These are phyloP conservation scores for Ia io DNA, from an alignment of 2,113 vertebrate species.

Conservation along the genomic window DNA sequence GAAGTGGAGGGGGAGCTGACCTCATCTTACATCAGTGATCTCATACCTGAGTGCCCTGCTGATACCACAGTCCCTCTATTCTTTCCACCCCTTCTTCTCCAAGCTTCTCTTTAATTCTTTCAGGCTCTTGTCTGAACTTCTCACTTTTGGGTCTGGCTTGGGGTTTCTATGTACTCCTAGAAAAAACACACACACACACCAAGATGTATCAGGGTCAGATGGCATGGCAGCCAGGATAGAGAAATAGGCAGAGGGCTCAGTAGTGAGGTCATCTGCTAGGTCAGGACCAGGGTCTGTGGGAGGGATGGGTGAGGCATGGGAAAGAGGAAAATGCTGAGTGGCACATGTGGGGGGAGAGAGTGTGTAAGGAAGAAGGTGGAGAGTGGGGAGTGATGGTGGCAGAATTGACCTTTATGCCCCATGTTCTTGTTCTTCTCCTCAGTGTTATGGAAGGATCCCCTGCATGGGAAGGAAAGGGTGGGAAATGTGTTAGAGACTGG, in stretches of 20 bases:
- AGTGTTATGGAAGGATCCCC: not conserved
- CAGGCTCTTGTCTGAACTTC: not conserved
- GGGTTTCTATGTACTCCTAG: not conserved
- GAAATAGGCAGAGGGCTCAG: not conserved
- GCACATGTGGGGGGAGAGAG: not conserved
- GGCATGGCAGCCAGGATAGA: not conserved
- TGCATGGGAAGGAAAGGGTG: not conserved
- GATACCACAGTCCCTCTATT: not conserved
- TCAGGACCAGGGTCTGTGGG: not conserved
- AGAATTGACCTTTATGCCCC: not conserved
- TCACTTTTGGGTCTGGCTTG: constrained; percentile 1
- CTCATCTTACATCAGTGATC: not conserved
- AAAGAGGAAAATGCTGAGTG: not conserved
- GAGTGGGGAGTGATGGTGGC: not conserved
- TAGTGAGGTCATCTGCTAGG: not conserved
- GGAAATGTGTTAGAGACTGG: not conserved
- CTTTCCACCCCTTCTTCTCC: not conserved
- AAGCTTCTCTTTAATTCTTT: not conserved
- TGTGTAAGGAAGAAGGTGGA: not conserved
- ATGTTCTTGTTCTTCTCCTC: constrained; percentile 11
- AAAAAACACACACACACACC: not conserved
- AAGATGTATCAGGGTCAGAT: not conserved
- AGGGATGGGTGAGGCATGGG: not conserved
- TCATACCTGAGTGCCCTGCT: not conserved
- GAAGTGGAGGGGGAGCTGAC: not conserved